A percentile compares a stretch with the other conserved stretches of the same genome.
Evolutionary conservation across 1,140 invertebrate species (phyloP).

Genomic region (Chrysopa pallens): DNA sequence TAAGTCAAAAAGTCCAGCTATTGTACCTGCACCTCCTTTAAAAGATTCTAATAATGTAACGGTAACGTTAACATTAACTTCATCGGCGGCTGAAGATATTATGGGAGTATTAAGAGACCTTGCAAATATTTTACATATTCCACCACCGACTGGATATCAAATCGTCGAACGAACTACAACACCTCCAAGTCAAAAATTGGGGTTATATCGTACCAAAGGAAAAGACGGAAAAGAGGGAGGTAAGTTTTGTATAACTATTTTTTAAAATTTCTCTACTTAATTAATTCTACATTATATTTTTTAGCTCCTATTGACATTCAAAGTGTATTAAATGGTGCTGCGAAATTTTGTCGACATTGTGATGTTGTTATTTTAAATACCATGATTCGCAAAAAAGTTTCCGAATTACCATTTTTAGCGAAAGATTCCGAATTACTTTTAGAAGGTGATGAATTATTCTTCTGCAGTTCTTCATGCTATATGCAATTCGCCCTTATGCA

Average conservation of each 20-base stretch:
- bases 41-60: slow-evolving; percentile 73
- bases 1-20: slow-evolving; percentile 25
- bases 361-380: slow-evolving; percentile 75
- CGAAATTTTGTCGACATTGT: slow-evolving; percentile 82
- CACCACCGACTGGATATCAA: slow-evolving; percentile 68
- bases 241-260: slow-evolving; percentile 14
- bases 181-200: slow-evolving; percentile 61
- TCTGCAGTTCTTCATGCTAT: slow-evolving; percentile 72
- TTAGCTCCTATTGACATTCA: slow-evolving; percentile 67
- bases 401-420: slow-evolving; percentile 56
- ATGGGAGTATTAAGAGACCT: slow-evolving; percentile 74
- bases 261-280: background rate
- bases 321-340: slow-evolving; percentile 70
- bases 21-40: slow-evolving; percentile 35
- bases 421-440: slow-evolving; percentile 41
- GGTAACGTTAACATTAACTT: slow-evolving; percentile 79
- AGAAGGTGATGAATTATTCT: slow-evolving; percentile 50
- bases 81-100: slow-evolving; percentile 81
- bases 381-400: slow-evolving; percentile 59
- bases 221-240: slow-evolving; percentile 71
- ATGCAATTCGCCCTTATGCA: slow-evolving; percentile 59
- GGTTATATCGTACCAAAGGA: slow-evolving; percentile 58
- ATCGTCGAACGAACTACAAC: slow-evolving; percentile 63
- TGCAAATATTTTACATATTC: slow-evolving; percentile 80
- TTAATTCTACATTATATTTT: slow-evolving; percentile 6